Conservation (phyloP, 2,888 invertebrate species). For the Limnephilus lunatus region DNA sequence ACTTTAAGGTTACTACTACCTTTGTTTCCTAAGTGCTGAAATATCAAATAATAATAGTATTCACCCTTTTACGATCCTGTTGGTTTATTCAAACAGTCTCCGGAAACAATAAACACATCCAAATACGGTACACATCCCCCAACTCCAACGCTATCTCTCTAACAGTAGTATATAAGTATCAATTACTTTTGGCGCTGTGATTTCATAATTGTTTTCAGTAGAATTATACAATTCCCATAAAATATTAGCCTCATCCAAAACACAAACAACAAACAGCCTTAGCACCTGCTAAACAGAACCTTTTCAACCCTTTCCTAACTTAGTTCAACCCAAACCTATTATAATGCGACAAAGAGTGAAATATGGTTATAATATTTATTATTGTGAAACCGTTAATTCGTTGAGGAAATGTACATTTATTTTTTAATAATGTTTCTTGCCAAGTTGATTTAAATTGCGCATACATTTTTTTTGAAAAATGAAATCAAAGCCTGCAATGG, state of each 20-base stretch:
- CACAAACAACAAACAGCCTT: not conserved
- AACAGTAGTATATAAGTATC: not conserved
- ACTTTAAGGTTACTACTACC: too few relatives aligned
- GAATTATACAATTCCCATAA: not conserved
- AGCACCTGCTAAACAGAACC: not conserved
- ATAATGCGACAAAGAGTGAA: not conserved
- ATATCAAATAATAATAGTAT: too few relatives aligned
- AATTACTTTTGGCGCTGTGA: not conserved
- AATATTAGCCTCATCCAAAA: not conserved
- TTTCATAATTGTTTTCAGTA: not conserved
- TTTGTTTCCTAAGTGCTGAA: too few relatives aligned
- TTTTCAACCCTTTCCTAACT: not conserved
- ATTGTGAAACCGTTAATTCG: too few relatives aligned
- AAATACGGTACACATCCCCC: not conserved
- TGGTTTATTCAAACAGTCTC: not conserved
- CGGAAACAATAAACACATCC: not conserved
- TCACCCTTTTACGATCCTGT: not conserved
- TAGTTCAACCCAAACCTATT: not conserved
- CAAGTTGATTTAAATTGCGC: too few relatives aligned
- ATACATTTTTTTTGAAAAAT: too few relatives aligned
- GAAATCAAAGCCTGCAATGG: too few relatives aligned
- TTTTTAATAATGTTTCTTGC: too few relatives aligned
- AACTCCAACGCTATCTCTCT: not conserved
- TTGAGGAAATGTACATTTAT: too few relatives aligned
- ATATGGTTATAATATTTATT: not conserved